A percentile compares a stretch with the other conserved stretches of the same genome.
Conservation (phyloP, 2,113 vertebrate species). For the Tenebrosternarchus preto region DNA sequence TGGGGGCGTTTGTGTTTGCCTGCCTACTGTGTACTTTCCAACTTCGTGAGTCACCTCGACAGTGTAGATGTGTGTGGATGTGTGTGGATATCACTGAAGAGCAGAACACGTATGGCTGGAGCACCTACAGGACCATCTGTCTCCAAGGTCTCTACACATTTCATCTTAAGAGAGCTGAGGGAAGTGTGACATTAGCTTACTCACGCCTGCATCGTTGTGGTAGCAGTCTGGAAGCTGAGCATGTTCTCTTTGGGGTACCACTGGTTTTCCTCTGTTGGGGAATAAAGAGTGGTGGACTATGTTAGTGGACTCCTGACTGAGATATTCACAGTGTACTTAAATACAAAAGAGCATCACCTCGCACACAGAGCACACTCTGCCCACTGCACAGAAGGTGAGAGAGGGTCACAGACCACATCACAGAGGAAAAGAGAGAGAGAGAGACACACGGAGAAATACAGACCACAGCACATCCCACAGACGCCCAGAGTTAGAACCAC, state of each 20-base stretch:
- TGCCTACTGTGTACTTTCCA: conserved; percentile 32
- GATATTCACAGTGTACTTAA: background rate
- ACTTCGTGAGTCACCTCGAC: conserved; percentile 27
- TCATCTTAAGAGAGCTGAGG: background rate
- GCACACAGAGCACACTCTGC: conserved; percentile 59
- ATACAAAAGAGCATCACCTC: background rate
- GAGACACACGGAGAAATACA: conserved; percentile 65
- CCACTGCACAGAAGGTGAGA: conserved; percentile 73
- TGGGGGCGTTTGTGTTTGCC: conserved; percentile 5
- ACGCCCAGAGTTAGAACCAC: conserved; percentile 41
- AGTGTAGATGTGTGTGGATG: conserved; percentile 29
- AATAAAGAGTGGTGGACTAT: conserved; percentile 28
- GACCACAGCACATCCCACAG: conserved; percentile 71
- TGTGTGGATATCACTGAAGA: conserved; percentile 37
- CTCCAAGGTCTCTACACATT: conserved; percentile 23
- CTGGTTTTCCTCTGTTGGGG: conserved; percentile 85
- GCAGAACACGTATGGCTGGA: conserved; percentile 16
- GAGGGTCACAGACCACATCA: conserved; percentile 68
- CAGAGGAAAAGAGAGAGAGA: conserved; percentile 66
- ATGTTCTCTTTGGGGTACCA: conserved; percentile 99
- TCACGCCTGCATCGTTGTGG: conserved; percentile 99
- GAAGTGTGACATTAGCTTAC: conserved; percentile 61
- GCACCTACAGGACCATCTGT: conserved; percentile 41
- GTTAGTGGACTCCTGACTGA: background rate
- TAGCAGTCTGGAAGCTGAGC: conserved; percentile 95